Base-by-base conservation (phyloP, 2,888 invertebrate genomes). In the Girardia tigrina region DNA sequence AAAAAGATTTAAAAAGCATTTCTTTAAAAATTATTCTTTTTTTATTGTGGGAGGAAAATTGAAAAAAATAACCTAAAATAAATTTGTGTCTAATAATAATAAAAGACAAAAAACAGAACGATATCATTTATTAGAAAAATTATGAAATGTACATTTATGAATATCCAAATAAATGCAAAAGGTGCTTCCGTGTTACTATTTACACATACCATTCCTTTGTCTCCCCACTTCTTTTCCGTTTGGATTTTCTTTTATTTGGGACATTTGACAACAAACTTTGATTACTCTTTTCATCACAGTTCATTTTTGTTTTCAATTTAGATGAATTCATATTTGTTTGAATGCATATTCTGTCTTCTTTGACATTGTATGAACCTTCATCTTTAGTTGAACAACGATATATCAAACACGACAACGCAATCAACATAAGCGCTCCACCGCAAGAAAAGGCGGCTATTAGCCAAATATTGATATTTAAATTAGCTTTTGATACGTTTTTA, bases 351-450 rank as follows among this genome's bases (percentile, higher is more conserved):
- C 90, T 89, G 81, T 89, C 90, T 80, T 92, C 91, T 78, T 92
- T 91, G 77, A 93, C 90, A 85, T 94, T 94, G 84, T 93, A 94
- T 75, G 90, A 90, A n/a, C 90, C 89, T 83, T 92, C 92, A 74
- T 91, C 89, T 78, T 91, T 88, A 82, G 81, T 81, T 28, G 81
- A 80, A 77, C 82, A 83, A 78, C 83, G 83, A 79, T 82, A 83
- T 72, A 83, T 77, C 20, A 81, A 82, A 76, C 92, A 90, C 86
- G 92, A 91, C 80, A 94, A 88, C 80, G 94, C 91, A 77, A 93
- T 88, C 77, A 95, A 88, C 28, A 85, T 81, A 75, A 94, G 90
- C 78, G 94, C 89, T 78, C 91, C 90, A 71, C 91, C 92, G 1
- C 92, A 92, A 77, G 92, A 91, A 79, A 94, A 91, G 79, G 91